phyloP scores from a whole-genome alignment of 2,797 vertebrate genomes.

The Amblyopsis hoosieri region DNA sequence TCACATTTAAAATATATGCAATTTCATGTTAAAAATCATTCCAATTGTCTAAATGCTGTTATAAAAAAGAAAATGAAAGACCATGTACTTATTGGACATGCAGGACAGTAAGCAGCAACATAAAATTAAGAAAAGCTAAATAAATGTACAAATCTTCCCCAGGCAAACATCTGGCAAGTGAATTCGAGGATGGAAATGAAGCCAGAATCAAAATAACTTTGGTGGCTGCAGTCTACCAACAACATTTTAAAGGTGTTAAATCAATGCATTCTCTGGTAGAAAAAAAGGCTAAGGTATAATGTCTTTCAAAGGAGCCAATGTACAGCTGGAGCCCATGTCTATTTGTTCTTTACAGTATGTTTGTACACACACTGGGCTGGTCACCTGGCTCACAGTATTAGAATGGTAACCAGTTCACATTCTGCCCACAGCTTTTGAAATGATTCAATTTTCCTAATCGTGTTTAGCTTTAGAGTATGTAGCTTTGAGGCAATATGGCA shows the following conservation, averaged over 20 bases:
- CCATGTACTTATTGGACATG: neutral
- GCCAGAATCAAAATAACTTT: conserved; percentile 47
- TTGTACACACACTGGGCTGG: conserved; percentile 72
- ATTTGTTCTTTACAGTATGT: conserved; percentile 66
- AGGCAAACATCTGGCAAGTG: conserved; percentile 58
- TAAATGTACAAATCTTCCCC: conserved; percentile 52
- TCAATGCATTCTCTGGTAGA: conserved; percentile 50
- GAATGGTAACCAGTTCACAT: conserved; percentile 82
- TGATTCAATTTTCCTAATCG: conserved; percentile 87
- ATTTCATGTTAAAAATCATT: neutral
- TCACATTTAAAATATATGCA: neutral
- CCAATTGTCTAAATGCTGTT: too few species aligned
- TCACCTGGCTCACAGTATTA: conserved; percentile 80
- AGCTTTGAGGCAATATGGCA: conserved; percentile 81
- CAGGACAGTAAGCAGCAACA: neutral
- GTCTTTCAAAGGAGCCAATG: conserved; percentile 58
- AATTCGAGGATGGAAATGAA: conserved; percentile 59
- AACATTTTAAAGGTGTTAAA: conserved; percentile 52
- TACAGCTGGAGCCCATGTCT: conserved; percentile 49
- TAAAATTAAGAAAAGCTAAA: neutral
- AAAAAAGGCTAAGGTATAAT: conserved; percentile 51
- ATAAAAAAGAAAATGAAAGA: neutral
- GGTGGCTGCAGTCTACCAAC: conserved; percentile 43
- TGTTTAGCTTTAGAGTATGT: conserved; percentile 84
- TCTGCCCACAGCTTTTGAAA: conserved; percentile 84